Evolutionary conservation across 2,113 vertebrate species (phyloP), one percentile per base, ranked within the genome.

Genomic region (Gambusia affinis): DNA sequence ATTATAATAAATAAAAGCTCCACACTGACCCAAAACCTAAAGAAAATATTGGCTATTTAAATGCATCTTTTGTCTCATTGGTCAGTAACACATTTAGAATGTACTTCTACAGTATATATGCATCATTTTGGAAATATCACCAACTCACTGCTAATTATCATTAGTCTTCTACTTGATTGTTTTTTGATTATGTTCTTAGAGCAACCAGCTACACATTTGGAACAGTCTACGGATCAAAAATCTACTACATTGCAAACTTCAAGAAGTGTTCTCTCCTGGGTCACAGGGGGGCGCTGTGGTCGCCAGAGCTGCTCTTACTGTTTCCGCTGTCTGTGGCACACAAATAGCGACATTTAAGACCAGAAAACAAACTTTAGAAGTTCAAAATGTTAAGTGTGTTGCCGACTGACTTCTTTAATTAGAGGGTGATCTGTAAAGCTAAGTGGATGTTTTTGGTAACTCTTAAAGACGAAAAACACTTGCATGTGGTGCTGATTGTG

Each of bases 251-350:
- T 42, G 22, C 31, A 30, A 72, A 74, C 11, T 14, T n/a, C 33
- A 42, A 64, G 24, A 47, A 33, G 29, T 57, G 11, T 68, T 78
- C 4, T 66, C 42, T 8, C 12, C 12, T 39, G 5, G 47, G 27
- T 27, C 24, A 3, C 37, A 33, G 24, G 12, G 39, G 12, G 31
- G 57, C 66, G 31, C 70, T 74, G 63, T n/a, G 35, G 28, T 24
- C 7, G 12, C 3, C 8, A 4, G 3, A 44, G 27, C 11, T 33
- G 67, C 19, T 60, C 22, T 64, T 65, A 77, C 47, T 15, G 3
- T 68, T 44, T 44, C 30, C 65, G 33, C 33, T 35, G 57, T 67
- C 85, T 90, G 76, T 72, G 83, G 87, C 35, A 30, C 0, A 87
- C 12, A 77, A 27, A 73, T 8, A 0, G 67, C 3, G n/a, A 30